Evolutionary conservation across 2,797 vertebrate species (phyloP), one percentile per base, ranked within the genome.

Genomic region (Fratercula arctica): DNA sequence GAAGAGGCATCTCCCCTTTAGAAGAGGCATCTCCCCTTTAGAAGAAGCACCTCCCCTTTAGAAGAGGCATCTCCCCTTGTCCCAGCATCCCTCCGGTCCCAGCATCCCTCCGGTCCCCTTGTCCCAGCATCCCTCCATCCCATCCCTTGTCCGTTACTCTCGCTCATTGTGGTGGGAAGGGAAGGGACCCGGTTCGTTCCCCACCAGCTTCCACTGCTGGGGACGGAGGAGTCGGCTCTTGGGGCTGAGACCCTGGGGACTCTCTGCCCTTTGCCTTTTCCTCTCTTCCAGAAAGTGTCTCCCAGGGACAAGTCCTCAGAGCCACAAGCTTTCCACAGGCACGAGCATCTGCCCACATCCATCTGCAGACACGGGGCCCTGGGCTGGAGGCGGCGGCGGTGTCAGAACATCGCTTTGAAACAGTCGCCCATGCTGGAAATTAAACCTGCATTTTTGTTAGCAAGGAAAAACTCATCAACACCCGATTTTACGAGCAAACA

Each of bases 321-420:
- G 13, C 29, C 35, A 24, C 64, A 13, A 29, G 6, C 31, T 46
- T 19, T 33, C 29, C 11, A 9, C 21, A 10, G 5, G 12, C 3
- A 7, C 25, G 19, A 48, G 72, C 8, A 1, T 41, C 41, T 37
- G n/a, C 29, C 43, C 10, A 7, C 6, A 10, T 26, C 16, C 19
- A 1, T 20, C 43, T 50, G 60, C 0, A 3, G 37, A 6, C 0
- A 0, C 1, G 1, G 8, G 19, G 20, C 25, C n/a, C n/a, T 2
- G 29, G 46, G 21, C 13, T 53, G 56, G 37, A 17, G 45, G 48
- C 54, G 63, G 41, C 0, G 3, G 14, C 4, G 25, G 51, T 23
- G 50, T 8, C 51, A 63, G 39, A 50, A 41, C 16, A 23, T 2
- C 0, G 1, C 20, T 45, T 63, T 39, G 66, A 63, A 81, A 21